A percentile compares a stretch with the other conserved stretches of the same genome.
Conservation (phyloP, 2,113 vertebrate genomes). For the Boulengeromyrus knoepffleri region DNA sequence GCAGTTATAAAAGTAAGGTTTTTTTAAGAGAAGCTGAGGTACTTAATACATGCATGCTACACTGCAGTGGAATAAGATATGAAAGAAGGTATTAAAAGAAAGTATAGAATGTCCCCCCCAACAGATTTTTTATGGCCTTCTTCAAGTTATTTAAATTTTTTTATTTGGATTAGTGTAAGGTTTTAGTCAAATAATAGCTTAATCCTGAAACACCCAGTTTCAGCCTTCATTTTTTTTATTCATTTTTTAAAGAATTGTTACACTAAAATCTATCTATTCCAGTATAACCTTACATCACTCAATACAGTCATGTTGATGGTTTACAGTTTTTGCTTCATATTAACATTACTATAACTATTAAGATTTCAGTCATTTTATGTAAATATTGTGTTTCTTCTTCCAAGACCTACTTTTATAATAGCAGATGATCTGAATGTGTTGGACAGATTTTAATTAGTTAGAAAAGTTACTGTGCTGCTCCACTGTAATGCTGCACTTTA, state of each 20-base stretch:
- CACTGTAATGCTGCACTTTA: conserved; percentile 28
- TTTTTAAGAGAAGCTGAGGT: conserved; percentile 60
- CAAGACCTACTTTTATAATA: conserved; percentile 1
- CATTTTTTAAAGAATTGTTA: conserved; percentile 39
- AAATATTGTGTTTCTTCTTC: not conserved
- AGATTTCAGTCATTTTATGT: not conserved
- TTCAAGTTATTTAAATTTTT: conserved; percentile 51
- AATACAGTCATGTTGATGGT: not conserved
- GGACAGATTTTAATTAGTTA: conserved; percentile 21
- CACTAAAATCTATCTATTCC: not conserved
- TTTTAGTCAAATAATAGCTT: not conserved
- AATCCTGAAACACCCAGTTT: not conserved
- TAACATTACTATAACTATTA: not conserved
- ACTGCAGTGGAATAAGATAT: conserved; percentile 59
- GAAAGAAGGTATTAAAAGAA: conserved; percentile 53
- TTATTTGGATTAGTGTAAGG: conserved; percentile 22
- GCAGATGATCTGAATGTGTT: not conserved
- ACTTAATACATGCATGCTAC: conserved; percentile 54
- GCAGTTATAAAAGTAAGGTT: conserved; percentile 53
- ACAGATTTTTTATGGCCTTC: conserved; percentile 25
- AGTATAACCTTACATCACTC: not conserved
- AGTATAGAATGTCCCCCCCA: conserved; percentile 21
- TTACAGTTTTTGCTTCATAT: not conserved
- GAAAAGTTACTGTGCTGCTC: conserved; percentile 6
- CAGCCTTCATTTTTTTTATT: not conserved